A percentile compares a stretch with the other conserved stretches of the same genome.
phyloP scores from a whole-genome alignment of 1,140 invertebrate genomes.

The Sarcophaga peregrina region DNA sequence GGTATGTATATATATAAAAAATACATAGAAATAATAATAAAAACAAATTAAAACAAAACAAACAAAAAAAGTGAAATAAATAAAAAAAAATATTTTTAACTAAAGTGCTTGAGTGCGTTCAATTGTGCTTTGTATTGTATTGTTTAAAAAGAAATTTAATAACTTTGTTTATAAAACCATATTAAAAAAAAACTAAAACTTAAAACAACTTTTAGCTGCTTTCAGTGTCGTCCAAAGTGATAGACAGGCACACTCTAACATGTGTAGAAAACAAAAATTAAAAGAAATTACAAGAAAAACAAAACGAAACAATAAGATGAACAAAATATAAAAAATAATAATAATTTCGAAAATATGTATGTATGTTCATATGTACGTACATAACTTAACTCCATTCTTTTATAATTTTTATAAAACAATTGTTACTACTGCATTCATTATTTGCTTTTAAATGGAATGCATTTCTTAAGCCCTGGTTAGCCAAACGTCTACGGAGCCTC shows the following conservation, averaged over 20 bases:
- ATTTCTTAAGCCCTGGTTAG: too few relatives aligned
- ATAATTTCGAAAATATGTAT: not conserved
- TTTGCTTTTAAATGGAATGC: too few relatives aligned
- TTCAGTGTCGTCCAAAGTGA: not conserved
- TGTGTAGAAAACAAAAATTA: not conserved
- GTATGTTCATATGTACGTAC: not conserved
- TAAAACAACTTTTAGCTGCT: conserved; percentile 19
- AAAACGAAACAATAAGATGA: not conserved
- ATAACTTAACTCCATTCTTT: too few relatives aligned
- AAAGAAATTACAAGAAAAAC: not conserved
- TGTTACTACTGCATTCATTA: too few relatives aligned
- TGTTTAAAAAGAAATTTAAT: not conserved
- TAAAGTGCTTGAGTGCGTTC: conserved; percentile 37
- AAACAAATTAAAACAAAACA: conserved; percentile 12
- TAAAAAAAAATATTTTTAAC: conserved; percentile 20
- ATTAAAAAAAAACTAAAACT: conserved; percentile 1
- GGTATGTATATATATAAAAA: not conserved
- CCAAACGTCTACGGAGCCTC: too few relatives aligned
- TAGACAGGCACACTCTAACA: not conserved
- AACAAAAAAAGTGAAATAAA: conserved; percentile 1
- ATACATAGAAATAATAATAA: not conserved
- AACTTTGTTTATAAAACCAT: not conserved
- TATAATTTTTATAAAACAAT: too few relatives aligned
- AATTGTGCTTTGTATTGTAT: conserved; percentile 34
- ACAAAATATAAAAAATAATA: conserved; percentile 3